A percentile compares a stretch with the other conserved stretches of the same genome.
Evolutionary conservation across 2,888 invertebrate genomes (phyloP).

Genomic region (Rutpela maculata): DNA sequence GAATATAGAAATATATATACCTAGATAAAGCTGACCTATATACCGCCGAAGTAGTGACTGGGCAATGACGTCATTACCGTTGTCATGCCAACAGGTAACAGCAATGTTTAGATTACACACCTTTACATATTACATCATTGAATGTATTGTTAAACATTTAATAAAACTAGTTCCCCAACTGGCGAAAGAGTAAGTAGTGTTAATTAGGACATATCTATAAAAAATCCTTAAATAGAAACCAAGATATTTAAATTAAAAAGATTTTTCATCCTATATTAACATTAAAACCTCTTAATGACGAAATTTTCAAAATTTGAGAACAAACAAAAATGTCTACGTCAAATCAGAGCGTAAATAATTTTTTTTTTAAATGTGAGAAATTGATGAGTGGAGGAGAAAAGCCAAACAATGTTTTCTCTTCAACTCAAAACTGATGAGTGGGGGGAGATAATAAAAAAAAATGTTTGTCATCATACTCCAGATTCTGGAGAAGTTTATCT

Average conservation of each 20-base stretch:
- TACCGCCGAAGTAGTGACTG: conserved; percentile 67
- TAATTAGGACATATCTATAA: background rate
- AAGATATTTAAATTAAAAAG: background rate
- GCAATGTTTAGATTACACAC: conserved; percentile 67
- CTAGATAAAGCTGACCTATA: conserved; percentile 70
- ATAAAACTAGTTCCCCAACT: background rate
- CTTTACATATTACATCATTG: conserved; percentile 56
- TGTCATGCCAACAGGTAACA: conserved; percentile 70
- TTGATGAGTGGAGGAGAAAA: too few relatives aligned
- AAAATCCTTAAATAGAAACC: background rate
- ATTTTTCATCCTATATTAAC: too few relatives aligned
- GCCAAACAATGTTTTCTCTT: too few relatives aligned
- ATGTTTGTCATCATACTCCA: too few relatives aligned
- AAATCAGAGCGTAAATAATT: too few relatives aligned
- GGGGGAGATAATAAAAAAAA: too few relatives aligned
- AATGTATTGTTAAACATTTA: conserved; percentile 14
- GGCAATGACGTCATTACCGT: conserved; percentile 71
- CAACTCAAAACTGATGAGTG: too few relatives aligned
- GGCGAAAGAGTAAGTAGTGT: background rate
- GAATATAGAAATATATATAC: conserved; percentile 61
- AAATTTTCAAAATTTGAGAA: too few relatives aligned
- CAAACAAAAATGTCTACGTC: too few relatives aligned
- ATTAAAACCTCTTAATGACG: too few relatives aligned
- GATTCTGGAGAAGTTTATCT: too few relatives aligned
- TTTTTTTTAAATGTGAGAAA: too few relatives aligned